phyloP scores from a whole-genome alignment of 2,797 vertebrate species.

The Hemibagrus guttatus region DNA sequence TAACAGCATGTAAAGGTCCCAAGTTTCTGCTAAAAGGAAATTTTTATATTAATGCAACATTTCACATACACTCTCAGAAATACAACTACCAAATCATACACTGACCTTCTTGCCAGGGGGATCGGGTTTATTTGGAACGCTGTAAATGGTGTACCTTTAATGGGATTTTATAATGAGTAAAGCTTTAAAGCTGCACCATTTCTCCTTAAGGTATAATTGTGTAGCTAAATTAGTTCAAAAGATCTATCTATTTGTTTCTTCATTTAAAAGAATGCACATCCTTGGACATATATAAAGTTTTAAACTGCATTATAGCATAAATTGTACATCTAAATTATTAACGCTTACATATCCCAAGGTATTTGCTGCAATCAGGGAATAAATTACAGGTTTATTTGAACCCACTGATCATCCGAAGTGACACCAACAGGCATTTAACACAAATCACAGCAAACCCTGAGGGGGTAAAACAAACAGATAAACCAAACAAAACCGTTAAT shows the following conservation, averaged over 20 bases:
- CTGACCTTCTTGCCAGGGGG: neutral
- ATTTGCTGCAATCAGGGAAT: neutral
- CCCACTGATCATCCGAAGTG: neutral
- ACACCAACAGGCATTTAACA: neutral
- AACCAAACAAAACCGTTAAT: neutral
- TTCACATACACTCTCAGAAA: neutral
- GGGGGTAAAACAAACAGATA: no score
- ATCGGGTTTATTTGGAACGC: neutral
- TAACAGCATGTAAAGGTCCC: neutral
- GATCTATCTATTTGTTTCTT: neutral
- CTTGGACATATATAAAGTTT: neutral
- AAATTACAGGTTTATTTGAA: neutral
- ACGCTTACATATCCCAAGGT: neutral
- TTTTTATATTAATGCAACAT: neutral
- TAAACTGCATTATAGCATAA: neutral
- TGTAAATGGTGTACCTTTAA: neutral
- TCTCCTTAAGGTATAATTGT: neutral
- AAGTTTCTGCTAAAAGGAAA: neutral
- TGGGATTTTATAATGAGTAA: neutral
- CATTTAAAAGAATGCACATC: neutral
- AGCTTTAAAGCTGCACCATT: neutral
- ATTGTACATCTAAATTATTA: neutral
- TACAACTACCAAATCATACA: neutral
- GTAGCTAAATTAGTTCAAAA: neutral
- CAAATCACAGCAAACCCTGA: neutral